Evolutionary conservation across 1,140 invertebrate genomes (phyloP).

Genomic region (Drosophila azteca): DNA sequence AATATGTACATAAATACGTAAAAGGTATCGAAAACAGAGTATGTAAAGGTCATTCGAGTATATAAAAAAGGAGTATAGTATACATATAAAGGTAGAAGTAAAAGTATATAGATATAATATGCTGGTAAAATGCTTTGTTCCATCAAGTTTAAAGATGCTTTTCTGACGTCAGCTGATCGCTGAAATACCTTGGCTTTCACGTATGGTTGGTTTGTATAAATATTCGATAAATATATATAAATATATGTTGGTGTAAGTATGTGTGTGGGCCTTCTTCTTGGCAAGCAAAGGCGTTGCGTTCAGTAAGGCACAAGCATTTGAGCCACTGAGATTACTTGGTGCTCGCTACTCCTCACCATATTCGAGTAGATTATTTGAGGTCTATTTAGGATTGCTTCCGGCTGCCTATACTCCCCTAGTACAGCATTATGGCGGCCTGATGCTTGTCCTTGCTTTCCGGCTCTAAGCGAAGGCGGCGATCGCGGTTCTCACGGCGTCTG

Average conservation of each 20-base stretch:
- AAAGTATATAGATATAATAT: constrained; percentile 23
- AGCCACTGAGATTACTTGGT: constrained; percentile 63
- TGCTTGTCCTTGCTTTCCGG: constrained; percentile 73
- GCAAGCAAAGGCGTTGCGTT: constrained; percentile 60
- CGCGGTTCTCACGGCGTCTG: constrained; percentile 53
- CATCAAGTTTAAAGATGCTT: constrained; percentile 33
- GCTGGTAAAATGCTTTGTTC: constrained; percentile 22
- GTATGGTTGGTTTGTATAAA: constrained; percentile 4
- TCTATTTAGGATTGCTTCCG: constrained; percentile 33
- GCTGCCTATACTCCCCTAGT: constrained; percentile 41
- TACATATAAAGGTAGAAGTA: background rate
- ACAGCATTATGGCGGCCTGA: constrained; percentile 79
- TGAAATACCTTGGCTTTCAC: constrained; percentile 11
- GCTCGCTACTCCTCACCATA: constrained; percentile 23
- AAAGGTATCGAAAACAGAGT: constrained; percentile 35
- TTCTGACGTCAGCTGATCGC: constrained; percentile 30
- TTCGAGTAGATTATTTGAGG: constrained; percentile 53
- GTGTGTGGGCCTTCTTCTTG: constrained; percentile 33
- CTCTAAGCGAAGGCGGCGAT: constrained; percentile 62
- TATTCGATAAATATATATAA: constrained; percentile 13
- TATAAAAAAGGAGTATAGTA: constrained; percentile 35
- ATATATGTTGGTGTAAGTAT: constrained; percentile 2
- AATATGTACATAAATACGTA: constrained; percentile 11
- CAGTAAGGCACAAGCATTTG: constrained; percentile 66
- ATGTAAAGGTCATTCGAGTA: constrained; percentile 53